Base-by-base conservation (phyloP, 2,888 invertebrate genomes). In the Cactoblastis cactorum region DNA sequence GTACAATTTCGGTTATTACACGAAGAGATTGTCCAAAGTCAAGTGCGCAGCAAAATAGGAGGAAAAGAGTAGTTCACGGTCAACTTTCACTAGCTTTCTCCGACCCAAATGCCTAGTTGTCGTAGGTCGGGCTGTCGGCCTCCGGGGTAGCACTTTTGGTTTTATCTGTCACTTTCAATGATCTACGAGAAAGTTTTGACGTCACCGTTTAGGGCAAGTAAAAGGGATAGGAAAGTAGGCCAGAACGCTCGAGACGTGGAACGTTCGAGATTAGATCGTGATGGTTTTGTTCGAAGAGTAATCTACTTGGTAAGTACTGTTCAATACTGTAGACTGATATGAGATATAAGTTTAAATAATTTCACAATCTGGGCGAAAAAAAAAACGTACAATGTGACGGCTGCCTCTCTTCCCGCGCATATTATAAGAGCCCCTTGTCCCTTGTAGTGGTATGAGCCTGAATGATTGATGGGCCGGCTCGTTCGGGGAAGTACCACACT, bases 41-140 rank as follows among this genome's bases (percentile, higher is more conserved):
- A 76, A 73, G 74, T 67, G 57, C 74, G 72, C 74, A 63, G 71
- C 71, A 71, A 74, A 74, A 76, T 72, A 73, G 79, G 83, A 80
- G 76, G 75, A 67, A 56, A 65, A 74, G 78, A 81, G 78, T 81
- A 81, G 78, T 80, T 84, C 81, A 80, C 71, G 83, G 81, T 73
- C 81, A 79, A 77, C 86, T 87, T 86, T 87, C 86, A 74, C 85
- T 77, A 3, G 69, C 79, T 88, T 87, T 87, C 87, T 75, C 79
- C 56, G 83, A 75, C 86, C 82, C 74, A 80, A 78, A 74, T 80
- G 59, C 54, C 65, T 53, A 53, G 33, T 77, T 81, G 81, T 77
- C 71, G 80, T 77, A 84, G 84, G 86, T 82, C 79, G 71, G 69
- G 69, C 61, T 53, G 71, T 49, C 59, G 81, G 72, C 87, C 85